Evolutionary conservation across 2,113 vertebrate species (phyloP).

Genomic region (Myotis lucifugus): DNA sequence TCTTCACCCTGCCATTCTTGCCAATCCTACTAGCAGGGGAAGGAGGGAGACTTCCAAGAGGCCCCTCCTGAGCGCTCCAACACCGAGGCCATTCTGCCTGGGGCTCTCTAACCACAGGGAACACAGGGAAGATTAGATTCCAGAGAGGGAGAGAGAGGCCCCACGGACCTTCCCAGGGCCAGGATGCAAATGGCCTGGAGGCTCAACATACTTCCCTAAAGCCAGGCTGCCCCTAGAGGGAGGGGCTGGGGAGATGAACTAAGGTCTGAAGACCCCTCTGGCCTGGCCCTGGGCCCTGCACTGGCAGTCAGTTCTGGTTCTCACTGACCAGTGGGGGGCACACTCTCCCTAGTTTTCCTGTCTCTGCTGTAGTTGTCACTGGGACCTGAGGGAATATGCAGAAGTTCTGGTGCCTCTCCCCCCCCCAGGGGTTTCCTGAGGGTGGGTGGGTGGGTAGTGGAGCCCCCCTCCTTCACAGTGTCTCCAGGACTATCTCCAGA

Average conservation of each 20-base stretch:
- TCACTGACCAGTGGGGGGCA: slow-evolving; percentile 76
- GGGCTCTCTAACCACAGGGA: not conserved
- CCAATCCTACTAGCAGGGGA: not conserved
- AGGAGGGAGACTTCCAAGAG: not conserved
- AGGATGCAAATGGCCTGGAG: not conserved
- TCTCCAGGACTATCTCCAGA: not conserved
- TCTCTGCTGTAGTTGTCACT: not conserved
- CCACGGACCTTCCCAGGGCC: not conserved
- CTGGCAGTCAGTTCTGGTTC: slow-evolving; percentile 40
- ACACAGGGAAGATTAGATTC: not conserved
- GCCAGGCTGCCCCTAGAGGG: not conserved
- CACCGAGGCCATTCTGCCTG: not conserved
- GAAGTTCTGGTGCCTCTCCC: not conserved
- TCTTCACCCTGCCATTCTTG: not conserved
- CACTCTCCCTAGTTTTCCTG: slow-evolving; percentile 73
- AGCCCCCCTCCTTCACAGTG: not conserved
- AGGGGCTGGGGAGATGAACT: not conserved
- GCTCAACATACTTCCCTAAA: not conserved
- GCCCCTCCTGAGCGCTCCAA: not conserved
- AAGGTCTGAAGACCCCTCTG: not conserved
- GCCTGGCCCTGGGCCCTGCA: not conserved
- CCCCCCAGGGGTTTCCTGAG: not conserved
- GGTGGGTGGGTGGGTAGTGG: accelerated
- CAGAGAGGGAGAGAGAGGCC: not conserved
- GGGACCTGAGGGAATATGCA: not conserved